A percentile compares a stretch with the other conserved stretches of the same genome.
These are phyloP conservation scores for Melikaiella ostensackeni DNA, from an alignment of 2,888 invertebrate species.

Conservation along the genomic window DNA sequence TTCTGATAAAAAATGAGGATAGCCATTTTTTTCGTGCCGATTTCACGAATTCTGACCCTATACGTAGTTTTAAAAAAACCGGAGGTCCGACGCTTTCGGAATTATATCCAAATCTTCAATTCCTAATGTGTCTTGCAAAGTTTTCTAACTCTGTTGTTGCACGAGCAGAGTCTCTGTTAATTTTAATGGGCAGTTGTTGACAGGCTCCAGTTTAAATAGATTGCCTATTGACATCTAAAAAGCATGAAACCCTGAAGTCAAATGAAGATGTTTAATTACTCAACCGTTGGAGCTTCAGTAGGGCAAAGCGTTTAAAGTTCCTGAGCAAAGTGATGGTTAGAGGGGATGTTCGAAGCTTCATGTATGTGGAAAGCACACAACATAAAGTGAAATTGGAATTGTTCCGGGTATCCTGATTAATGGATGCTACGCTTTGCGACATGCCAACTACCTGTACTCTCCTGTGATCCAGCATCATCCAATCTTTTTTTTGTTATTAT, in stretches of 20 bases:
- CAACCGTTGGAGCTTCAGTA: not conserved
- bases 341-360: constrained; percentile 15
- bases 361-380: constrained; percentile 23
- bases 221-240: not conserved
- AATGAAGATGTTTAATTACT: constrained; percentile 35
- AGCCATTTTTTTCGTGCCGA: too few relatives aligned
- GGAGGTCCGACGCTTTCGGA: too few relatives aligned
- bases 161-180: not conserved
- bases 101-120: too few relatives aligned
- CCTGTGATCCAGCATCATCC: not conserved
- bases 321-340: constrained; percentile 14
- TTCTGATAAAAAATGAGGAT: too few relatives aligned
- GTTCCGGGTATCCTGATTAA: constrained; percentile 33
- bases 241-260: not conserved
- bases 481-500: not conserved
- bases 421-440: constrained; percentile 6
- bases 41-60: too few relatives aligned
- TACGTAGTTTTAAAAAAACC: too few relatives aligned
- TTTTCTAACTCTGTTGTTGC: not conserved
- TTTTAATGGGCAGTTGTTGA: not conserved
- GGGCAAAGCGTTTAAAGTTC: constrained; percentile 20
- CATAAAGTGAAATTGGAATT: constrained; percentile 23
- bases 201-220: not conserved
- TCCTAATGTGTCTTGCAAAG: not conserved
- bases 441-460: constrained; percentile 20